Base-by-base conservation (phyloP, 2,113 vertebrate species). In the Panurus biarmicus region DNA sequence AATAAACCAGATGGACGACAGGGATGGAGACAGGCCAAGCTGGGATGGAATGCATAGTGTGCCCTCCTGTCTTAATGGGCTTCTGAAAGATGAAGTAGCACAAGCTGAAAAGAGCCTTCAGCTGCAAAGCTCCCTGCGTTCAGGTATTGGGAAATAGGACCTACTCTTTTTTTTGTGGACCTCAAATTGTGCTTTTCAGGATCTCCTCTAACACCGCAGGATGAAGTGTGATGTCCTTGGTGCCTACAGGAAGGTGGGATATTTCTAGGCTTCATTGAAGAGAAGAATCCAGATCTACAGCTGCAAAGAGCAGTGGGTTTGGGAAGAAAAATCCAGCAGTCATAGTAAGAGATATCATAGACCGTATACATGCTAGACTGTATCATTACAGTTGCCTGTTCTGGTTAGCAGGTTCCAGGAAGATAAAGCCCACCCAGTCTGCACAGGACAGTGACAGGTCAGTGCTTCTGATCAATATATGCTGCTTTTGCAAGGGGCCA, bases 1-100 rank as follows among this genome's bases (percentile, higher is more conserved):
- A 89, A 96, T 95, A 96, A 97, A 95, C 83, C 96, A 96, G 96
- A 93, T 96, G 94, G 96, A 97, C 0, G 13, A 64, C 69, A 61
- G 38, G 90, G 36, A 90, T 96, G 96, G 96, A 96, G 71, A 74
- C 66, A 74, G 54, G 87, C 95, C 96, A 96, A 91, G 71, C 67
- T 91, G 91, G 89, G 94, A 94, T 94, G 80, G 91, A 91, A 95
- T 95, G 91, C 85, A 73, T 12, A 57, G 83, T 84, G 83, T 91
- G 75, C 80, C 75, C 50, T 96, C 94, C 94, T 93, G 64, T 91
- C 94, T 93, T 96, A 90, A 96, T 93, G 81, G 90, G 89, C 71
- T 92, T 88, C 92, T 96, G 84, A 88, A 96, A 94, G 96, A 87
- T 86, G 87, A 85, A 92, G 95, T 74, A 72, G 53, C 62, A 60